Evolutionary conservation across 30 jellyfish, hydroid and myxozoan genomes (phyloP), one percentile per base, ranked within the genome.

Genomic region (Pseudorhiza aurosa): DNA sequence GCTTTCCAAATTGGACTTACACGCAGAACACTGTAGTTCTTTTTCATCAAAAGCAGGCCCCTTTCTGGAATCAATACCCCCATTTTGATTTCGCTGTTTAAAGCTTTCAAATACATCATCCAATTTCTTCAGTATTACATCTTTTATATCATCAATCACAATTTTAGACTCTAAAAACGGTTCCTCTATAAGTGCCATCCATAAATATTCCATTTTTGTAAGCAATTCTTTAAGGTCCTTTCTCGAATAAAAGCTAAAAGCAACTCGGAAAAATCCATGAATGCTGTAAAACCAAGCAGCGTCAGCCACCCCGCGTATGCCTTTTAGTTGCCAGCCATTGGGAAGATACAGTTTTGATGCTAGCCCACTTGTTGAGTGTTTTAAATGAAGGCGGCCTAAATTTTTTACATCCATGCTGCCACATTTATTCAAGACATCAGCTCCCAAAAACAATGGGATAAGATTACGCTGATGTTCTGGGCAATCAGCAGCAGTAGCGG

Each of bases 211-310:
- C 49, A 71, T 44, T 33, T 58, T 71, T 26, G 29, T 57, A 22
- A 84, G 85, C 76, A 84, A 8, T 1, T 14, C 45, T 62, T 72
- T 84, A 49, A 53, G 43, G n/a, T 59, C 87, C 9, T 19, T 15
- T 7, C 72, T 57, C 9, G 56, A 11, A 27, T 84, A 84, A 37
- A 50, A 84, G 6, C 50, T 73, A 59, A 84, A 84, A 1, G 95
- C 95, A 15, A 84, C 60, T 36, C 62, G 76, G 36, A 84, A 70
- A 14, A 84, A 62, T 5, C 95, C 95, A n/a, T 84, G 95, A 18
- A 84, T 49, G 44, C 87, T 70, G 59, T 84, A 84, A 47, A 84
- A 84, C 95, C 95, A 84, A 2, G 53, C 57, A 4, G 26, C 25
- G 33, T 58, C 77, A 7, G 71, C 84, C 10, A 77, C 39, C 2